Evolutionary conservation across 1,140 invertebrate species (phyloP).

Genomic region (Drosophila carrolli): DNA sequence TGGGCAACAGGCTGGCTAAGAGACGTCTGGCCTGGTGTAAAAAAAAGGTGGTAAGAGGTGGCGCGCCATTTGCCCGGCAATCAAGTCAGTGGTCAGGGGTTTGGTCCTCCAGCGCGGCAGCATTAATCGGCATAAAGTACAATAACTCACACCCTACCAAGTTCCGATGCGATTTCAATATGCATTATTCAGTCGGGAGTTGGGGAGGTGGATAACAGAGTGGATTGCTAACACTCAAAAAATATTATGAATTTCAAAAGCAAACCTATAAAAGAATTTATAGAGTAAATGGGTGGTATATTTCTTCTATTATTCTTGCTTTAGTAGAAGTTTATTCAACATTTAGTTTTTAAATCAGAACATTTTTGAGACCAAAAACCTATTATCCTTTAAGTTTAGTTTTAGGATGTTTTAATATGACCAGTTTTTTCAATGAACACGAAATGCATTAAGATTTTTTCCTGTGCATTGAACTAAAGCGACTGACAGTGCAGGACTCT

Average conservation of each 20-base stretch:
- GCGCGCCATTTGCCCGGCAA: conserved; percentile 24
- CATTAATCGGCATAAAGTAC: conserved; percentile 64
- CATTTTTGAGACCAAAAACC: no score
- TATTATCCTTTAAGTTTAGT: no score
- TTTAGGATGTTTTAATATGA: no score
- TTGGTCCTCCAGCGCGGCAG: conserved; percentile 31
- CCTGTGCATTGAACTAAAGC: not conserved
- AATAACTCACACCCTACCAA: conserved; percentile 37
- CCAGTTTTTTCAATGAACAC: no score
- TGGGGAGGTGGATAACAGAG: not conserved
- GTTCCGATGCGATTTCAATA: conserved; percentile 52
- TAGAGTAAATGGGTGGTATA: no score
- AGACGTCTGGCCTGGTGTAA: conserved; percentile 9
- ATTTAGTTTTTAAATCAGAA: no score
- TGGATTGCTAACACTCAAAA: conserved; percentile 1
- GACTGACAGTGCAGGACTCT: conserved; percentile 22
- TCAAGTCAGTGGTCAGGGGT: conserved; percentile 41
- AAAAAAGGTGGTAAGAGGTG: not conserved
- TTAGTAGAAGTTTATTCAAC: no score
- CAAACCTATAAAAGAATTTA: no score
- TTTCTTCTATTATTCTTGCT: no score
- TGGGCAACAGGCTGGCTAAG: conserved; percentile 52
- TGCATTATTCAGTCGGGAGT: conserved; percentile 32
- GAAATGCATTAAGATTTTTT: not conserved
- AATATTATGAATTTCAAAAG: not conserved